Base-by-base conservation (phyloP, 2,888 invertebrate species). In the Temnothorax ravouxi region DNA sequence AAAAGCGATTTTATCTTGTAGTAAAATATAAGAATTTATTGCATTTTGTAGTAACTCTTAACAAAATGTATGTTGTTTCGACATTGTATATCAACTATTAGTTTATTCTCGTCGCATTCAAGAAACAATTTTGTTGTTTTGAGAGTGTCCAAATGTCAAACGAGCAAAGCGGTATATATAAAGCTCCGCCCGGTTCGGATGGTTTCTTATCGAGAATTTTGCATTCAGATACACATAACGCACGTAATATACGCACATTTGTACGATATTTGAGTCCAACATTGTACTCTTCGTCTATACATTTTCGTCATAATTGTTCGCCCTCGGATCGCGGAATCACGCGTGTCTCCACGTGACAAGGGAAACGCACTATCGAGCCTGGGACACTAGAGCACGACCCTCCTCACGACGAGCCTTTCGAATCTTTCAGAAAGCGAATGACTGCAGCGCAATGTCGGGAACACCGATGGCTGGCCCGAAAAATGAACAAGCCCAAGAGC, bases 361-460 rank as follows among this genome's bases (percentile, higher is more conserved):
- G 47, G 44, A 34, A 66, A 67, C 1, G 25, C 38, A 52, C 41
- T 54, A 21, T 75, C 59, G 9, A 69, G 54, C 25, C 69, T 25
- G 44, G 72, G 18, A 79, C 61, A 76, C 15, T 64, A 86, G 86
- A 67, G 79, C 77, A 80, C 62, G 76, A 79, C 62, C 41, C 74
- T 59, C 59, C 67, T 89, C 83, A 86, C 89, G 87, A 88, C 89
- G 89, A 86, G 87, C 89, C 91, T 93, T 86, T 92, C 92, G 92
- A 92, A 93, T 94, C 94, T 95, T 96, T 95, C 97, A 98, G 98
- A 96, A 96, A 96, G 94, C 97, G 99, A 94, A 96, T 98, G 96
- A 97, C 97, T 93, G 98, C 98, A 86, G 96, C 96, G 92, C 96
- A 98, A 95, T 98, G 98, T 95, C 96, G 98, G 93, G 96, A 97